phyloP scores from a whole-genome alignment of 2,888 invertebrate genomes.

The Chrysolina americana region DNA sequence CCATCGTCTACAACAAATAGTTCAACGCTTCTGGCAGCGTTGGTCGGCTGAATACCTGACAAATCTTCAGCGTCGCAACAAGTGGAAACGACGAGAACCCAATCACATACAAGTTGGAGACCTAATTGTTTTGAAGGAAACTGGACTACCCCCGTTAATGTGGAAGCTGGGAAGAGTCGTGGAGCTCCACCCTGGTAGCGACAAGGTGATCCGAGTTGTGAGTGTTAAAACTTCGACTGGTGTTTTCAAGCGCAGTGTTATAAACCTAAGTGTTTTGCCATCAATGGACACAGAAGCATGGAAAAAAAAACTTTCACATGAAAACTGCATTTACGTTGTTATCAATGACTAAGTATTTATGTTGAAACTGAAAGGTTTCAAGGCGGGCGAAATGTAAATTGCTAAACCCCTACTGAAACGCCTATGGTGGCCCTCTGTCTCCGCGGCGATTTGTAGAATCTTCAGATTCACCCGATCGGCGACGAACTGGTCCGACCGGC shows the following conservation, averaged over 20 bases:
- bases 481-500: too few species aligned
- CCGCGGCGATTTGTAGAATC: too few species aligned
- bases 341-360: too few species aligned
- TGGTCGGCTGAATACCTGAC: constrained; percentile 41
- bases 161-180: constrained; percentile 39
- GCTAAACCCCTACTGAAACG: too few species aligned
- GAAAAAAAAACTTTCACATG: too few species aligned
- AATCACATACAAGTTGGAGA: constrained; percentile 17
- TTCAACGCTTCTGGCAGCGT: constrained; percentile 42
- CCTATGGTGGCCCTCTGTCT: too few species aligned
- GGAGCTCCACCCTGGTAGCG: constrained; percentile 39
- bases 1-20: constrained; percentile 37
- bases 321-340: too few species aligned
- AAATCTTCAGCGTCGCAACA: constrained; percentile 31
- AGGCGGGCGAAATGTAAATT: too few species aligned
- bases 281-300: too few species aligned
- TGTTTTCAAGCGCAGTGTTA: constrained; percentile 28
- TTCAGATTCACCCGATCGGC: too few species aligned
- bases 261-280: constrained; percentile 26
- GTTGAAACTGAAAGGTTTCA: too few species aligned
- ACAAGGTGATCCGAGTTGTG: constrained; percentile 37
- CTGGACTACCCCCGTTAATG: constrained; percentile 34
- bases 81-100: constrained; percentile 20
- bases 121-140: constrained; percentile 37
- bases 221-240: constrained; percentile 27